Conservation (phyloP, 2,113 vertebrate species). For the Mus musculus region DNA sequence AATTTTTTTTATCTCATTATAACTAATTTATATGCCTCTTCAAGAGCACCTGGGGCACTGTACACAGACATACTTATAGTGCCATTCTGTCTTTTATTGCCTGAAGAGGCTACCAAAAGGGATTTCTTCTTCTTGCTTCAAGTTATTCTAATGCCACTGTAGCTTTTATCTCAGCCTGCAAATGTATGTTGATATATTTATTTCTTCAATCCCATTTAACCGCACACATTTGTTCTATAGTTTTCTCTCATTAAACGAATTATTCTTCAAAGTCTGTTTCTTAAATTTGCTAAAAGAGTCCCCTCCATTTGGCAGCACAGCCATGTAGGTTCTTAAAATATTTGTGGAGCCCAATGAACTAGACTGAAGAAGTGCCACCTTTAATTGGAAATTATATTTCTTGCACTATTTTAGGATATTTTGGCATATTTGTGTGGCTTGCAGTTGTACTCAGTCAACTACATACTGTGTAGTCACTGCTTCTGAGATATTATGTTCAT, state of each 20-base stretch:
- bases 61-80: not conserved
- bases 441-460: not conserved
- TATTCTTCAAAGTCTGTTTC: constrained; percentile 10
- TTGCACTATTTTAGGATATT: constrained; percentile 9
- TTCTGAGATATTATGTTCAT: not conserved
- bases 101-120: not conserved
- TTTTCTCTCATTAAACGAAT: constrained; percentile 14
- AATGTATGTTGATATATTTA: constrained; percentile 51
- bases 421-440: not conserved
- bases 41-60: not conserved
- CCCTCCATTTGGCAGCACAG: constrained; percentile 13
- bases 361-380: not conserved
- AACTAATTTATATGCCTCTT: not conserved
- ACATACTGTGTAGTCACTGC: not conserved
- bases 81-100: not conserved
- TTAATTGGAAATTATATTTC: constrained; percentile 45
- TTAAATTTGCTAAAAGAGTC: constrained; percentile 29
- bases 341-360: constrained; percentile 49
- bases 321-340: constrained; percentile 56
- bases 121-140: not conserved
- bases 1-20: not conserved
- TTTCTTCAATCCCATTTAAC: constrained; percentile 45
- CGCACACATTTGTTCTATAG: not conserved
- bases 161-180: constrained; percentile 23
- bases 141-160: not conserved